These are phyloP conservation scores for Gracilinanus agilis DNA, from an alignment of 2,113 vertebrate species.

Conservation along the genomic window DNA sequence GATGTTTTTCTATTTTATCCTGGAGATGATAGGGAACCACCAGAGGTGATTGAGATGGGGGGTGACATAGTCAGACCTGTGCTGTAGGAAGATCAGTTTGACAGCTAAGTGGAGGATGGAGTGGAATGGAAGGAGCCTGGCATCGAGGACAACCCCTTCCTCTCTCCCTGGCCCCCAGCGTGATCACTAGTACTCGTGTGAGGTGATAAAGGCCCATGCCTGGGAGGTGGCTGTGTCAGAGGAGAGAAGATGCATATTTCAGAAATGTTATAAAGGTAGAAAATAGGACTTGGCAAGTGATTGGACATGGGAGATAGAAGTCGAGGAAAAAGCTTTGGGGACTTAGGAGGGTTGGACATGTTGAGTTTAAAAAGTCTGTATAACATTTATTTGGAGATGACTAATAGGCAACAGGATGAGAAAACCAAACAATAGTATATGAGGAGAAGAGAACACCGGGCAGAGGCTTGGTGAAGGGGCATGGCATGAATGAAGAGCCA, in stretches of 20 bases:
- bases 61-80: background rate
- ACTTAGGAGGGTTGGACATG: background rate
- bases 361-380: background rate
- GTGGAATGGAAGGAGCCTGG: background rate
- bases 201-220: no score
- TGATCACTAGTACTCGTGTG: no score
- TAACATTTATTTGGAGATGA: background rate
- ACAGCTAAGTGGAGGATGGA: background rate
- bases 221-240: no score
- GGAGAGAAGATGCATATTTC: background rate
- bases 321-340: background rate
- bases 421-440: background rate
- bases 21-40: background rate
- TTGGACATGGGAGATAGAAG: background rate
- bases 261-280: background rate
- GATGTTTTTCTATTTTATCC: background rate
- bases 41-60: background rate
- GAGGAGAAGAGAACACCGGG: background rate
- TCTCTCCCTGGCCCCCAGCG: background rate
- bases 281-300: background rate
- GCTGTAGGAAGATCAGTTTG: background rate
- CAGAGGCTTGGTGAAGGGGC: background rate
- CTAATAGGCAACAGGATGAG: background rate
- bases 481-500: background rate
- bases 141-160: background rate